Conservation (phyloP, 2,113 vertebrate genomes). For the Pygoscelis antarcticus region DNA sequence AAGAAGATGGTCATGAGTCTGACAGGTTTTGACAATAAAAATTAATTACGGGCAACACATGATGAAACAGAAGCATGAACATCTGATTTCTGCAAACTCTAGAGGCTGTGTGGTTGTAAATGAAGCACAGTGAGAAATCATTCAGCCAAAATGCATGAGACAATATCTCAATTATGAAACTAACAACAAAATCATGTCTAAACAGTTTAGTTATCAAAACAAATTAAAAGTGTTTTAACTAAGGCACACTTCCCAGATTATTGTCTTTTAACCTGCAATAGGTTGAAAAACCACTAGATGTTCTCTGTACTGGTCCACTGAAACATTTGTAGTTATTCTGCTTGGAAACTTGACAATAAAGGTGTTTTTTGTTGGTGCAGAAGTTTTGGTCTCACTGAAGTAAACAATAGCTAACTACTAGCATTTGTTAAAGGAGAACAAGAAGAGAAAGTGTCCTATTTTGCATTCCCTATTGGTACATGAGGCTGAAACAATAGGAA, state of each 20-base stretch:
- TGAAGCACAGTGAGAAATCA: constrained; percentile 28
- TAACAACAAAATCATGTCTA: neutral
- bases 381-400: neutral
- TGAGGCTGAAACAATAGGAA: neutral
- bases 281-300: neutral
- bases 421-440: neutral
- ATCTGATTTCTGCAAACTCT: constrained; percentile 45
- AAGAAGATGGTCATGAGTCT: neutral
- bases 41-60: constrained; percentile 34
- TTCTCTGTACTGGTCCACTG: neutral
- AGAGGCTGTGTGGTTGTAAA: neutral
- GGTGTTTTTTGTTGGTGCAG: neutral
- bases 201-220: neutral
- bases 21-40: constrained; percentile 33
- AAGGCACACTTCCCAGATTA: neutral
- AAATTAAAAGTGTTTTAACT: neutral
- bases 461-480: neutral
- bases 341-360: neutral
- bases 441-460: neutral
- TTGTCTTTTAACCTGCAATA: neutral
- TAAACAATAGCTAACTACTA: neutral
- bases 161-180: constrained; percentile 35
- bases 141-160: constrained; percentile 14
- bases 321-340: neutral
- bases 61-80: constrained; percentile 21